Percentiles rank a stretch among this genome's conserved stretches.
These are phyloP conservation scores for Gavia stellata DNA, from an alignment of 2,113 vertebrate genomes.

Conservation along the genomic window DNA sequence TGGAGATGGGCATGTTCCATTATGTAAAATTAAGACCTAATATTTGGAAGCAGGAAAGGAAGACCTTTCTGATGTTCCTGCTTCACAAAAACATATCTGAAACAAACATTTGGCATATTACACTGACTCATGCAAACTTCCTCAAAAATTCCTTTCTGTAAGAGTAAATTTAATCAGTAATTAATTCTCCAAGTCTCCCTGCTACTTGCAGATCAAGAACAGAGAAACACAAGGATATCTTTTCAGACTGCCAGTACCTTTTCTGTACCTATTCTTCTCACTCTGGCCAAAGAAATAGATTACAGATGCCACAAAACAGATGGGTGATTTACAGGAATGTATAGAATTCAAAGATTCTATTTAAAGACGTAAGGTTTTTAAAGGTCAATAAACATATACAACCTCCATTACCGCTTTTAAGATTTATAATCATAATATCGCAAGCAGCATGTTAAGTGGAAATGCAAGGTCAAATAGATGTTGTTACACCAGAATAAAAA, in stretches of 20 bases:
- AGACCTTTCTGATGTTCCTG: background rate
- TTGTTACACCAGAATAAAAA: background rate
- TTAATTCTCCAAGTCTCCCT: background rate
- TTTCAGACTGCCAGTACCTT: background rate
- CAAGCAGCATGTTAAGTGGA: background rate
- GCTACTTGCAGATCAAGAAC: background rate
- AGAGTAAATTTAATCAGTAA: background rate
- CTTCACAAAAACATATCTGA: background rate
- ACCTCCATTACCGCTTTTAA: background rate
- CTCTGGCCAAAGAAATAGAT: background rate
- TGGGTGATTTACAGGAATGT: background rate
- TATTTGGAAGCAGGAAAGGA: background rate
- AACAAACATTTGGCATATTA: background rate
- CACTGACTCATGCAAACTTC: background rate
- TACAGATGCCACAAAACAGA: background rate
- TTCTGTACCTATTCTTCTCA: background rate
- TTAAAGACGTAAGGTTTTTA: background rate
- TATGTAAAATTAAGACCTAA: background rate
- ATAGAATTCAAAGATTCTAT: background rate
- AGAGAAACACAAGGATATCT: background rate
- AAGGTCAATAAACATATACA: background rate
- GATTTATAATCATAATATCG: background rate
- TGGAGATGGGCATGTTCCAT: background rate
- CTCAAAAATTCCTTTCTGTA: background rate
- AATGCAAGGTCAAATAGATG: background rate